Percentiles rank a stretch among this genome's conserved stretches.
These are phyloP conservation scores for Pimpla rufipes DNA, from an alignment of 2,888 invertebrate species.

Conservation along the genomic window DNA sequence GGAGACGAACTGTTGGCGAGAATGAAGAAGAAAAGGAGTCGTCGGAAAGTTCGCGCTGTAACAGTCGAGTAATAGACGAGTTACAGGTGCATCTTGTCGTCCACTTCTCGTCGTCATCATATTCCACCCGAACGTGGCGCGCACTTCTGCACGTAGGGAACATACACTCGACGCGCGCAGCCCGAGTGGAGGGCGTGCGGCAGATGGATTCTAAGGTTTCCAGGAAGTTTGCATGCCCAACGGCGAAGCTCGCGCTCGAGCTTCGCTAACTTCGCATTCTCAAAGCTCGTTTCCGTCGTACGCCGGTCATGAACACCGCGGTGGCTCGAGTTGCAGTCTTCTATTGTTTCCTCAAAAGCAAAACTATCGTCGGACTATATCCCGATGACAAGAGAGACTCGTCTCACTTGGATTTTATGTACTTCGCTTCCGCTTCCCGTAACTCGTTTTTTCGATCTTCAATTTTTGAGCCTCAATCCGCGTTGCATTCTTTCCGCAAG, in stretches of 20 bases:
- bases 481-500: too few species aligned
- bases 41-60: not conserved
- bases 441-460: too few species aligned
- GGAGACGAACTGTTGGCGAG: not conserved
- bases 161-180: not conserved
- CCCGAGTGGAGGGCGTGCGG: not conserved
- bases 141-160: constrained; percentile 1
- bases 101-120: constrained; percentile 2
- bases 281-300: constrained; percentile 27
- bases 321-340: constrained; percentile 3
- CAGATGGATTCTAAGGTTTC: constrained; percentile 11
- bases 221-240: constrained; percentile 39
- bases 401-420: too few species aligned
- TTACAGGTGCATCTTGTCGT: not conserved
- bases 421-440: too few species aligned
- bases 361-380: constrained; percentile 25
- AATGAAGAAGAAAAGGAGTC: not conserved
- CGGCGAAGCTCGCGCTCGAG: constrained; percentile 24
- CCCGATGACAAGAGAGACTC: constrained; percentile 32
- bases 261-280: constrained; percentile 29
- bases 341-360: constrained; percentile 41
- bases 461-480: too few species aligned
- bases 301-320: not conserved
- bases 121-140: not conserved
- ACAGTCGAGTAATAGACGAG: not conserved